A percentile compares a stretch with the other conserved stretches of the same genome.
Evolutionary conservation across 2,888 invertebrate species (phyloP).

Genomic region (Torymus texanus): DNA sequence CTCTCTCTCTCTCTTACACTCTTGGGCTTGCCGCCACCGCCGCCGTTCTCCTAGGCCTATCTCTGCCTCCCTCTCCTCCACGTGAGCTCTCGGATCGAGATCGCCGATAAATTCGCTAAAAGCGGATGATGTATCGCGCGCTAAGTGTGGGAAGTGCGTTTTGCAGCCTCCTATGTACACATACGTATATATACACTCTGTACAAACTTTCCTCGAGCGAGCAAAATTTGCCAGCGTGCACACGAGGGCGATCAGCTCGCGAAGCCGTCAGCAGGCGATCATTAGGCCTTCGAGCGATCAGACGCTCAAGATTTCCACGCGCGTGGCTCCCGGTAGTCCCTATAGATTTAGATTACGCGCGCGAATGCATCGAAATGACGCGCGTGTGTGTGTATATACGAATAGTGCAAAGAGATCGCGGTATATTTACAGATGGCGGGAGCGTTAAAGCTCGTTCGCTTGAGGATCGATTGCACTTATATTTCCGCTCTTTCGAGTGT

Average conservation of each 20-base stretch:
- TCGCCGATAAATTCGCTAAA: constrained; percentile 49
- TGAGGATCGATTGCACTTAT: constrained; percentile 4
- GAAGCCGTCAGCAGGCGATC: not conserved
- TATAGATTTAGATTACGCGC: too few relatives aligned
- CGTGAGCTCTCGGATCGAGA: constrained; percentile 34
- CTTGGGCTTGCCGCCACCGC: not conserved
- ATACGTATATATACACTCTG: not conserved
- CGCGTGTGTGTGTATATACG: not conserved
- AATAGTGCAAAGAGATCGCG: constrained; percentile 4
- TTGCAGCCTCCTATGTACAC: not conserved
- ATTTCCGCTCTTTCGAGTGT: not conserved
- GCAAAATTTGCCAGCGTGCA: too few relatives aligned
- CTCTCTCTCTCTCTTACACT: not conserved
- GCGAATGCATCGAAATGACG: not conserved
- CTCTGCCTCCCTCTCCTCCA: not conserved
- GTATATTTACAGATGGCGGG: constrained; percentile 1
- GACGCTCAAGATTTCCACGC: not conserved
- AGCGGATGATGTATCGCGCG: constrained; percentile 47
- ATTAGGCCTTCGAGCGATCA: not conserved
- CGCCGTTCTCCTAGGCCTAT: not conserved
- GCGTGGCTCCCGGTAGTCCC: too few relatives aligned
- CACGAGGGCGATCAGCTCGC: too few relatives aligned
- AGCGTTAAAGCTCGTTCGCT: not conserved
- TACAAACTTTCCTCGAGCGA: too few relatives aligned
- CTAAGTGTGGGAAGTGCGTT: constrained; percentile 52